Conservation (phyloP, 2,797 vertebrate species). For the Anguilla anguilla region DNA sequence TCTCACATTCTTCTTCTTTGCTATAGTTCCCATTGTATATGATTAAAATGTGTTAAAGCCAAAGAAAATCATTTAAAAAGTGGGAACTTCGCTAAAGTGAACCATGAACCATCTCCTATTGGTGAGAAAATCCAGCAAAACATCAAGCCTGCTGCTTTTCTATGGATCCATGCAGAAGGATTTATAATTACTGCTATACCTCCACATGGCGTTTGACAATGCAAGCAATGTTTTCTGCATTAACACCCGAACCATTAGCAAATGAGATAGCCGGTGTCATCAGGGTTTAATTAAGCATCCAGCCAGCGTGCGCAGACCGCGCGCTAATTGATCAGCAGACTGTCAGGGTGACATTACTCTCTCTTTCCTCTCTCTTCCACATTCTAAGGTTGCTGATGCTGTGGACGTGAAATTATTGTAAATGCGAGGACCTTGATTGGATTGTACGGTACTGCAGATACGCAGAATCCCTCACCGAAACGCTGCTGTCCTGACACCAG, state of each 20-base stretch:
- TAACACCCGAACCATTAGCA: background rate
- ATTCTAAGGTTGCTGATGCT: background rate
- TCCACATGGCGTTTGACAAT: background rate
- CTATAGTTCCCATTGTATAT: background rate
- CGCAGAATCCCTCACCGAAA: background rate
- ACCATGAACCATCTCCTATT: background rate
- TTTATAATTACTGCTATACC: background rate
- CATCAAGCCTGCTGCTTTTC: background rate
- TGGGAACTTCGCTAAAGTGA: background rate
- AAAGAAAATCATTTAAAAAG: background rate
- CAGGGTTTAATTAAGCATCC: conserved; percentile 4
- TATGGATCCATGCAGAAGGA: background rate
- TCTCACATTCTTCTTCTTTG: background rate
- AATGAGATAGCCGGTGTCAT: background rate
- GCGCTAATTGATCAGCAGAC: background rate
- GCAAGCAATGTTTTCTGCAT: background rate
- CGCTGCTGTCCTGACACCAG: background rate
- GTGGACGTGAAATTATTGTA: conserved; percentile 41
- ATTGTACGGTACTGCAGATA: background rate
- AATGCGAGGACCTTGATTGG: conserved; percentile 24
- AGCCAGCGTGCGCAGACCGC: background rate
- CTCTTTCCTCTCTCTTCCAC: background rate
- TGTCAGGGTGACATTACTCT: conserved; percentile 1
- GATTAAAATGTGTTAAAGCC: background rate
- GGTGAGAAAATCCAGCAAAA: background rate